Percentiles rank a stretch among this genome's conserved stretches.
phyloP scores from a whole-genome alignment of 92 coral and sea anemone genomes.

The Umimayanthus chanpuru region DNA sequence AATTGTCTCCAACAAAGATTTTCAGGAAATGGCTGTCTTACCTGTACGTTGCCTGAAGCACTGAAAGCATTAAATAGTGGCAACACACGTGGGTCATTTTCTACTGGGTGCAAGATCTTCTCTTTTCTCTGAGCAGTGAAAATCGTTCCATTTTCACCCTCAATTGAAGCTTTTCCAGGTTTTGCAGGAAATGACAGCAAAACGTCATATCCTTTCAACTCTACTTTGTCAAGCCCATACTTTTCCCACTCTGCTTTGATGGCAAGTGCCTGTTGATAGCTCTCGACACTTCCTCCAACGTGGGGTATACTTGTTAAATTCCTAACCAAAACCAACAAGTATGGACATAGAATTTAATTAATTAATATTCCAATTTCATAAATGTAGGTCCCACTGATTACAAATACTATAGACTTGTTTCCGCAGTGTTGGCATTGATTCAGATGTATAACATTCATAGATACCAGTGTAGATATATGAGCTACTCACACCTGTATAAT shows the following conservation, averaged over 20 bases:
- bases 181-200: conserved; percentile 69
- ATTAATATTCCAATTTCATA: too few relatives aligned
- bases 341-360: too few relatives aligned
- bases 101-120: conserved; percentile 51
- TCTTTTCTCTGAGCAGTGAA: conserved; percentile 70
- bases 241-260: conserved; percentile 67
- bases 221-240: conserved; percentile 72
- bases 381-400: too few relatives aligned
- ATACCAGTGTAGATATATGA: too few relatives aligned
- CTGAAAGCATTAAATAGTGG: conserved; percentile 80
- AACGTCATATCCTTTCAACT: conserved; percentile 70
- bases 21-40: conserved; percentile 3
- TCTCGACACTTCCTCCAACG: conserved; percentile 61
- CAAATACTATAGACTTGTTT: too few relatives aligned
- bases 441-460: too few relatives aligned
- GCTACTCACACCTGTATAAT: too few relatives aligned
- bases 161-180: conserved; percentile 68
- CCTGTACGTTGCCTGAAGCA: conserved; percentile 73
- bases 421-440: too few relatives aligned
- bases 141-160: conserved; percentile 49
- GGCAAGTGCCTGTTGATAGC: conserved; percentile 65
- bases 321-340: conserved; percentile 19
- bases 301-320: conserved; percentile 69
- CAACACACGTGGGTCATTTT: conserved; percentile 53
- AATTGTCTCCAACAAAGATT: too few relatives aligned